Conservation (phyloP, 2,113 vertebrate genomes). For the Sitta europaea region DNA sequence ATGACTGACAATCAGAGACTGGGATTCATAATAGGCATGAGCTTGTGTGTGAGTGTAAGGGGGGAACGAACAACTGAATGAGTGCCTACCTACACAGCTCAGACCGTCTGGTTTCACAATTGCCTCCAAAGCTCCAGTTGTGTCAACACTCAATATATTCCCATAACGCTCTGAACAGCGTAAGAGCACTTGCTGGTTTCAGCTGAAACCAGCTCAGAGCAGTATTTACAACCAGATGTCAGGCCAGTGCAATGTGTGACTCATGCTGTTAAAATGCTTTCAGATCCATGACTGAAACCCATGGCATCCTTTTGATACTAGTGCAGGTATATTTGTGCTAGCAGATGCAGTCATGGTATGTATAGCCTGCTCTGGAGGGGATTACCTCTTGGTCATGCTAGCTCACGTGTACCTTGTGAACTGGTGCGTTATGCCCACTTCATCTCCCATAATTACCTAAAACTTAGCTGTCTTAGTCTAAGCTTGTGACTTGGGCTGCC, state of each 20-base stretch:
- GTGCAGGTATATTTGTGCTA: background rate
- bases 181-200: background rate
- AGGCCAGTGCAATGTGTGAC: background rate
- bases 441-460: background rate
- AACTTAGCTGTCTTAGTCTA: background rate
- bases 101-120: slow-evolving; percentile 32
- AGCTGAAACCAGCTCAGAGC: background rate
- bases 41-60: accelerated
- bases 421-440: background rate
- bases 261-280: background rate
- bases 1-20: background rate
- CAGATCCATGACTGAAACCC: background rate
- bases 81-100: background rate
- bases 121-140: slow-evolving; percentile 66
- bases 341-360: background rate
- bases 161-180: slow-evolving; percentile 32
- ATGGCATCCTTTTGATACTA: background rate
- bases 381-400: background rate
- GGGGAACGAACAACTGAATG: background rate
- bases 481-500: background rate
- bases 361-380: background rate
- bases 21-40: accelerated
- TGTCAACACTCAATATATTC: slow-evolving; percentile 64
- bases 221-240: background rate
- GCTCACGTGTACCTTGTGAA: background rate